Conservation (phyloP, 2,113 vertebrate genomes). For the Chloropsis cyanopogon region DNA sequence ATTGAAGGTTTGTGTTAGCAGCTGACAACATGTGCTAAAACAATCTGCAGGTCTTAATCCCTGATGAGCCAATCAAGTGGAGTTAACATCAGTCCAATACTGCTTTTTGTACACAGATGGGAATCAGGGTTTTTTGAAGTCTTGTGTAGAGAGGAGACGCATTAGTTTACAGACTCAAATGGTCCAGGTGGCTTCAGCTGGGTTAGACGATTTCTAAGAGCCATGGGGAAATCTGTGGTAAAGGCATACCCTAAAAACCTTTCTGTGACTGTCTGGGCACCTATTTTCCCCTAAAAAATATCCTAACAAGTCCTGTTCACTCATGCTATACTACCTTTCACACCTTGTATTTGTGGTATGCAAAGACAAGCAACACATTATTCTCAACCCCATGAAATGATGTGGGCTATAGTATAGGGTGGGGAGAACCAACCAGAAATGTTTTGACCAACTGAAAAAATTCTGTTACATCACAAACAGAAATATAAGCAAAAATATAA, state of each 20-base stretch:
- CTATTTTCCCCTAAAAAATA: conserved; percentile 29
- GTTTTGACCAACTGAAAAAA: background rate
- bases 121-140: conserved; percentile 19
- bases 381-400: background rate
- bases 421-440: conserved; percentile 12
- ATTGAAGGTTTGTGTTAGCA: conserved; percentile 5
- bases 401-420: background rate
- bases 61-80: conserved; percentile 27
- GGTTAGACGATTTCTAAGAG: conserved; percentile 31
- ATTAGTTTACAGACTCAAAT: conserved; percentile 23
- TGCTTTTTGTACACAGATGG: background rate
- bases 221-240: conserved; percentile 19
- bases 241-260: conserved; percentile 24
- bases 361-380: conserved; percentile 38
- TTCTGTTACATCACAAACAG: conserved; percentile 34
- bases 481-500: conserved; percentile 31
- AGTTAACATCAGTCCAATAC: background rate
- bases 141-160: background rate
- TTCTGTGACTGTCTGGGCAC: conserved; percentile 33
- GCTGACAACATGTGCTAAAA: conserved; percentile 26
- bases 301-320: conserved; percentile 30
- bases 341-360: conserved; percentile 55
- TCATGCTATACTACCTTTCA: conserved; percentile 51
- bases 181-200: conserved; percentile 23
- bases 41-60: conserved; percentile 8